phyloP scores from a whole-genome alignment of 2,888 invertebrate genomes.

The Tribolium freemani region DNA sequence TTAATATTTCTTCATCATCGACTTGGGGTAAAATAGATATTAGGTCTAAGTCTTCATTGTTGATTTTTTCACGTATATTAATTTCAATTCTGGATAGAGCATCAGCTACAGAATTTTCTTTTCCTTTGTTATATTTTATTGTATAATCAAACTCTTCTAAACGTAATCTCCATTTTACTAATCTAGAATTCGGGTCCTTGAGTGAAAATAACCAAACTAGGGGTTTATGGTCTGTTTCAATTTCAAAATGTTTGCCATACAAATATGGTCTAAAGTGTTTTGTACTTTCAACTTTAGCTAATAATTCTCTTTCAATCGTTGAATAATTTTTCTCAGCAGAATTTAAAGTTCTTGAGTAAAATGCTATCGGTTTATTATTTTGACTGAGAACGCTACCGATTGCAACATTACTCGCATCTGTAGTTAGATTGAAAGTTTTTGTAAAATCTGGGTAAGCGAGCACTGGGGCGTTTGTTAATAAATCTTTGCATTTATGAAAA shows the following conservation, averaged over 20 bases:
- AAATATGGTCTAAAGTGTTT: constrained; percentile 29
- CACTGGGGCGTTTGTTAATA: constrained; percentile 37
- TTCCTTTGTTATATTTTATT: neutral
- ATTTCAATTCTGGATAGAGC: neutral
- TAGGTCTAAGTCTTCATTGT: too few species aligned
- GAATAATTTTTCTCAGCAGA: constrained; percentile 19
- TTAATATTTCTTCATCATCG: too few species aligned
- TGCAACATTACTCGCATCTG: neutral
- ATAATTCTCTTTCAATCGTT: constrained; percentile 50
- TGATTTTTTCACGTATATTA: neutral
- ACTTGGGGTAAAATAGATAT: too few species aligned
- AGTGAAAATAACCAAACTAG: neutral
- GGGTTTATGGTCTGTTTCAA: constrained; percentile 14
- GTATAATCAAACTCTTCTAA: neutral
- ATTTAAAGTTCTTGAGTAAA: constrained; percentile 35
- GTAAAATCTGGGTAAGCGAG: neutral
- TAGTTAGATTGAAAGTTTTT: neutral
- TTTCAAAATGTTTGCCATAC: constrained; percentile 31
- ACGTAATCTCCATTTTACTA: neutral
- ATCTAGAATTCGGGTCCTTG: neutral
- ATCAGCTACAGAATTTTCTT: neutral
- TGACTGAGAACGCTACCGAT: constrained; percentile 6
- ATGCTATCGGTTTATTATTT: constrained; percentile 39
- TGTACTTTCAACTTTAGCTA: constrained; percentile 43
- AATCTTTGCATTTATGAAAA: constrained; percentile 25